Conservation (phyloP, 2,888 invertebrate species). For the Hetaerina titia region DNA sequence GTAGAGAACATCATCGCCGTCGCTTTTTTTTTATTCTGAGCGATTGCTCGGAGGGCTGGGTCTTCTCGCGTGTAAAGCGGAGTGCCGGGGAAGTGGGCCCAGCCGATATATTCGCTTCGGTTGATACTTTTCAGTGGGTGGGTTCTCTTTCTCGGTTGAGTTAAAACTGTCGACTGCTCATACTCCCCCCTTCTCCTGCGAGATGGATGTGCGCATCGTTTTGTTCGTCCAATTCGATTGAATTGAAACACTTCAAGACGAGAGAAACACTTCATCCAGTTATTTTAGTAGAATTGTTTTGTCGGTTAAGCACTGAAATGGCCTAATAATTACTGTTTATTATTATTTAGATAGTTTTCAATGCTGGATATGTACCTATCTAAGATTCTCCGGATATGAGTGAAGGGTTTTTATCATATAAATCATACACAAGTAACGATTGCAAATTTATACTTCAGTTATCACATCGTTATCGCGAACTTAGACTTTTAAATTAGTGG, state of each 20-base stretch:
- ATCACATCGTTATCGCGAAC: no score
- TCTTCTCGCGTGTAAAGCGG: background rate
- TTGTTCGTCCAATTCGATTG: background rate
- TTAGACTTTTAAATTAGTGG: no score
- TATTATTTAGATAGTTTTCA: no score
- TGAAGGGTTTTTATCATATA: no score
- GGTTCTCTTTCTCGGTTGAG: background rate
- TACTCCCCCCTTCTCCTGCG: background rate
- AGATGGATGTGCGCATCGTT: background rate
- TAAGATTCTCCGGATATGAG: background rate
- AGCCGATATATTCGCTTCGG: background rate
- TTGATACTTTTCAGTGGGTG: background rate
- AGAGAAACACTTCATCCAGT: background rate
- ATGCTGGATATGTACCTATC: background rate
- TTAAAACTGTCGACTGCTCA: background rate
- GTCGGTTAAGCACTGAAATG: background rate
- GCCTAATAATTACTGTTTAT: background rate
- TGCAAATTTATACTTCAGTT: no score
- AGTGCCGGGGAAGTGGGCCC: background rate
- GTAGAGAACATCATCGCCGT: background rate
- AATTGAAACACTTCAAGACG: background rate
- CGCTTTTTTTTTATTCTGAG: constrained; percentile 2
- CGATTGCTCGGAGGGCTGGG: background rate
- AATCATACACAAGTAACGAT: no score
- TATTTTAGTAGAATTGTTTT: background rate